phyloP scores from a whole-genome alignment of 2,113 vertebrate species.

The Lagopus leucura region DNA sequence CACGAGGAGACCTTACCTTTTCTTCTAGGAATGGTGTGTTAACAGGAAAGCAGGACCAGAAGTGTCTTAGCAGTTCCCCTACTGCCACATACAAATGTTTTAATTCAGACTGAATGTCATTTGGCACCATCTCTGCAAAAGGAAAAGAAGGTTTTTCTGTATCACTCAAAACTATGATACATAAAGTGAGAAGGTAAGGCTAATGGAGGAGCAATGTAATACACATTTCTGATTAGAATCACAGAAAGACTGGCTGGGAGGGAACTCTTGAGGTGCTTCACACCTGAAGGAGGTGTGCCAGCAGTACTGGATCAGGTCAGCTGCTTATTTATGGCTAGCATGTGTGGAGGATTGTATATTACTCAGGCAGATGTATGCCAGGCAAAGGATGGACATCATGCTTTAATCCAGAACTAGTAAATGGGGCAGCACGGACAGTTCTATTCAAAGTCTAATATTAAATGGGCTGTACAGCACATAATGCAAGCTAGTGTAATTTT shows the following conservation, averaged over 20 bases:
- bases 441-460: not conserved
- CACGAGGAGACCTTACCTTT: constrained; percentile 81
- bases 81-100: constrained; percentile 95
- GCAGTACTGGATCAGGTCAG: not conserved
- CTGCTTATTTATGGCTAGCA: not conserved
- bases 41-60: constrained; percentile 98
- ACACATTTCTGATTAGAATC: not conserved
- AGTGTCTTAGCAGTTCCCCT: constrained; percentile 94
- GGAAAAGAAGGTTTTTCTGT: not conserved
- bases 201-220: not conserved
- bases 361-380: not conserved
- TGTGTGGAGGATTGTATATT: not conserved
- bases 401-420: not conserved
- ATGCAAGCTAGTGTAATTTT: not conserved
- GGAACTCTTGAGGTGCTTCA: not conserved
- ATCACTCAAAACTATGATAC: not conserved
- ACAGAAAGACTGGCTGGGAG: not conserved
- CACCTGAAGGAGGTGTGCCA: not conserved
- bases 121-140: constrained; percentile 93
- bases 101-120: constrained; percentile 91
- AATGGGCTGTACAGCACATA: not conserved
- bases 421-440: not conserved
- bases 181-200: not conserved
- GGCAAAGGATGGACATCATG: not conserved
- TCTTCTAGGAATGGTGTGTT: constrained; percentile 97